Conservation (phyloP, 2,888 invertebrate genomes). For the Nymphalis polychloros region DNA sequence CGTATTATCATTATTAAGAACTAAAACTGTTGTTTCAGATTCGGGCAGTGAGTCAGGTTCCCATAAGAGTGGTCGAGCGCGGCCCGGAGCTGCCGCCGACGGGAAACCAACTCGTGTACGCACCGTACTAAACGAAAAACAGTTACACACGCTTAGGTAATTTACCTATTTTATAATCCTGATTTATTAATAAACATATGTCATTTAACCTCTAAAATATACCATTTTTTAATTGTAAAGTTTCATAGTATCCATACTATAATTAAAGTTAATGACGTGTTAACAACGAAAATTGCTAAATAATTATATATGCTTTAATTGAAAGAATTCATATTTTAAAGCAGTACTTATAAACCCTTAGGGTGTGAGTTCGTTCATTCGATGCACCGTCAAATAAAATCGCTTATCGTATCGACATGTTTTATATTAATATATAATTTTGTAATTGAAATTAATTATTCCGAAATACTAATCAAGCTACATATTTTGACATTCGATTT, state of each 20-base stretch:
- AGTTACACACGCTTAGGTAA: constrained; percentile 95
- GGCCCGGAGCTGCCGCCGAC: constrained; percentile 84
- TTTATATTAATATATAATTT: constrained; percentile 1
- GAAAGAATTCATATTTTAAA: not conserved
- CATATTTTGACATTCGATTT: not conserved
- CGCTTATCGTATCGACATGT: not conserved
- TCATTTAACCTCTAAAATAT: no score
- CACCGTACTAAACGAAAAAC: constrained; percentile 99
- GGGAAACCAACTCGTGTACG: constrained; percentile 99
- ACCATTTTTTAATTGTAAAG: no score
- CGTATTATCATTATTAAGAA: not conserved
- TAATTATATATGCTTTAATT: not conserved
- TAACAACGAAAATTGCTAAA: not conserved
- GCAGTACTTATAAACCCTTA: not conserved
- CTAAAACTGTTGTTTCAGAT: constrained; percentile 79
- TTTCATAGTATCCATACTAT: no score
- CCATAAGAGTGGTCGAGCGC: constrained; percentile 88
- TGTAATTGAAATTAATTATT: constrained; percentile 1
- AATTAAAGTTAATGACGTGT: not conserved
- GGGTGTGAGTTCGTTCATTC: not conserved
- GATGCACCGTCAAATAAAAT: not conserved
- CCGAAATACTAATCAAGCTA: constrained; percentile 4
- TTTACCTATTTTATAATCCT: not conserved
- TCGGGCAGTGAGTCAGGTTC: constrained; percentile 96
- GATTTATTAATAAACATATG: not conserved